Evolutionary conservation across 2,888 invertebrate species (phyloP), one percentile per base, ranked within the genome.

Genomic region (Campoplex capitator): DNA sequence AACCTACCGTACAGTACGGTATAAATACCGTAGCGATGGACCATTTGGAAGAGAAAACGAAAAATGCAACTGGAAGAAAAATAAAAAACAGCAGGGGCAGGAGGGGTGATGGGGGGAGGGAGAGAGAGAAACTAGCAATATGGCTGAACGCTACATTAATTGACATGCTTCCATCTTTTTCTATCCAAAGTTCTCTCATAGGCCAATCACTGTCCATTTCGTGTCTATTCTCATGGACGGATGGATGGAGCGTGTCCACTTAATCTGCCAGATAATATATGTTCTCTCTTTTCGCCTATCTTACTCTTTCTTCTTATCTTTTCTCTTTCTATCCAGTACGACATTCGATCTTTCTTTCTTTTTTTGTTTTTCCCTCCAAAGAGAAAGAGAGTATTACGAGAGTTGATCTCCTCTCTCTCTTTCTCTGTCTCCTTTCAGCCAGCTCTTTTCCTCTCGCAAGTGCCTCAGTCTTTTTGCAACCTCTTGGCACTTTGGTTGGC

Each of bases 401-500:
- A 48, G 48, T 48, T 48, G 4, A 48, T 16, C 48, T 62, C 42
- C 71, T 83, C 51, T 51, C 73, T 74, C 76, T 67, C 70, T 75
- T 70, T 67, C 54, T 83, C 83, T 75, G 87, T 84, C 77, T 76
- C 87, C 86, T 77, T 65, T 78, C 38, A 35, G 74, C 51, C 1
- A 2, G 4, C 11, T 73, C 88, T 86, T 89, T 86, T 84, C n/a
- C 88, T 86, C 88, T 56, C 28, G n/a, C 56, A 48, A 23, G n/a
- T 62, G 32, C 32, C 32, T 58, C 48, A 18, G 18, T 62, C 62
- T 23, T 73, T 58, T 48, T 71, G 62, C 38, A 62, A 88, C 88
- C 90, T 88, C 85, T 78, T 62, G 86, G 80, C 89, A 86, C 89
- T 91, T 89, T 54, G 90, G 90, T 88, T 92, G 91, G 92, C 93